phyloP scores from a whole-genome alignment of 1,140 invertebrate genomes.

The Rhopalosiphum maidis region DNA sequence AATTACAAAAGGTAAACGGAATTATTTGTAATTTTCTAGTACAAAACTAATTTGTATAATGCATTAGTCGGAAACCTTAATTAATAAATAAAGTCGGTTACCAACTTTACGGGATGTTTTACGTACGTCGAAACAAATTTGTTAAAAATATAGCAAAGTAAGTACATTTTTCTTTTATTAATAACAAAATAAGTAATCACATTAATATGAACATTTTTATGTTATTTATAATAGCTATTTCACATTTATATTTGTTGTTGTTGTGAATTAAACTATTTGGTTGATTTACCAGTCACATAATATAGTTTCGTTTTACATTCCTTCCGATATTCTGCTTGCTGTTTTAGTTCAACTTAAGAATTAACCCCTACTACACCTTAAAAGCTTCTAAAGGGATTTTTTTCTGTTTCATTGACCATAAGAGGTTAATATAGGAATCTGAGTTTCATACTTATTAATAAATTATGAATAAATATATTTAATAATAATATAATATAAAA shows the following conservation, averaged over 20 bases:
- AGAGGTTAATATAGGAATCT: background rate
- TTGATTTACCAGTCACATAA: too few species aligned
- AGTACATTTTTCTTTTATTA: background rate
- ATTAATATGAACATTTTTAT: background rate
- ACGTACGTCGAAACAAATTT: background rate
- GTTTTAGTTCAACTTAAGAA: background rate
- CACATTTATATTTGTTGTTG: background rate
- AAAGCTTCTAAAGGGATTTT: background rate
- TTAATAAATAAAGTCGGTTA: background rate
- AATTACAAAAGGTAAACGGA: background rate
- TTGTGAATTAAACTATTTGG: background rate
- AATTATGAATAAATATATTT: background rate
- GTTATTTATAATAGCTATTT: background rate
- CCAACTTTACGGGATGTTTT: background rate
- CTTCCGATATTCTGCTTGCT: too few species aligned
- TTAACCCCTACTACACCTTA: background rate
- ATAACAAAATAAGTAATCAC: too few species aligned
- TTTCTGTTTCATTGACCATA: background rate
- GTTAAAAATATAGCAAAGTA: background rate
- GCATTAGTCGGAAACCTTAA: background rate
- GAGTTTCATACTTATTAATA: background rate
- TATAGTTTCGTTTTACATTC: background rate
- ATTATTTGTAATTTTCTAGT: background rate
- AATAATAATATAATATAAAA: background rate
- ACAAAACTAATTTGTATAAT: conserved; percentile 11